These are phyloP conservation scores for Suillia variegata DNA, from an alignment of 2,888 invertebrate species.

Conservation along the genomic window DNA sequence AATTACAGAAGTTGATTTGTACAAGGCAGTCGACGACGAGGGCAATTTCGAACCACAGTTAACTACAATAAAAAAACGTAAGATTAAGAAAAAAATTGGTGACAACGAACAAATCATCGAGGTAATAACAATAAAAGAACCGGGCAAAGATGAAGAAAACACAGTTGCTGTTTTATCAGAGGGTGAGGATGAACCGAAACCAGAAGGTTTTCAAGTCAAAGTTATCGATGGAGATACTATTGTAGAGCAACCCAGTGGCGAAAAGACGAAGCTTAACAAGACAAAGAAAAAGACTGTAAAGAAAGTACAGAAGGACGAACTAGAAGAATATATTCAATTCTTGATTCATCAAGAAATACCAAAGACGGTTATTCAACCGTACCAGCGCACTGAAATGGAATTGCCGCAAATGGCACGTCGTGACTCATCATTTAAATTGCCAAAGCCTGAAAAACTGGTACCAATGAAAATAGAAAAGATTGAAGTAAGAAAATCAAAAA, in stretches of 20 bases:
- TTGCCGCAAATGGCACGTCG: constrained; percentile 52
- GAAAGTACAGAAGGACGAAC: constrained; percentile 51
- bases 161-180: constrained; percentile 41
- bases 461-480: constrained; percentile 68
- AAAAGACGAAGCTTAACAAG: constrained; percentile 39
- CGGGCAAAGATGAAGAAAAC: constrained; percentile 48
- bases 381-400: constrained; percentile 57
- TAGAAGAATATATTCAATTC: constrained; percentile 59
- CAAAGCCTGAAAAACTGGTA: constrained; percentile 50
- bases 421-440: constrained; percentile 41
- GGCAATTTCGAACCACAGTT: constrained; percentile 37
- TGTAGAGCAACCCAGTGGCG: constrained; percentile 32
- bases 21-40: constrained; percentile 30
- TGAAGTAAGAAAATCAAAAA: constrained; percentile 65
- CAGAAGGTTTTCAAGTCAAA: constrained; percentile 30
- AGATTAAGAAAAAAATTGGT: constrained; percentile 47
- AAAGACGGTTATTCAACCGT: constrained; percentile 59
- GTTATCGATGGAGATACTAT: constrained; percentile 32
- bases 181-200: constrained; percentile 36
- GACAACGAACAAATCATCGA: constrained; percentile 47
- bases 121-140: constrained; percentile 43
- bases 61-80: constrained; percentile 45
- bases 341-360: constrained; percentile 59
- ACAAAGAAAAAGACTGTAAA: constrained; percentile 50
- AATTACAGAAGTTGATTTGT: constrained; percentile 37